Base-by-base conservation (phyloP, 2,797 vertebrate species). In the Sebastes jordani region DNA sequence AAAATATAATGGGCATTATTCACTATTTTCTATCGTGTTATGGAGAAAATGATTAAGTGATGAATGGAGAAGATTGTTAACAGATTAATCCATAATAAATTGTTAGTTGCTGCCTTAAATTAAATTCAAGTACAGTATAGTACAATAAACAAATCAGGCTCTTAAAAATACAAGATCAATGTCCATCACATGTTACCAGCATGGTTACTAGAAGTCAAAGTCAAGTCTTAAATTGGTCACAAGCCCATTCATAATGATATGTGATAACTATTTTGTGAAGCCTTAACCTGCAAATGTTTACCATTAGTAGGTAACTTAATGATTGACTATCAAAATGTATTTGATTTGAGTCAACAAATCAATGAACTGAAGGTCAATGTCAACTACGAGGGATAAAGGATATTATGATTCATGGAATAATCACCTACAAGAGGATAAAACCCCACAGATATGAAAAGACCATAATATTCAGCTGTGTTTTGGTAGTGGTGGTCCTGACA, bases 401-500 rank as follows among this genome's bases (percentile, higher is more conserved):
- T 22, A 52, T 49, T 6, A 5, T 10, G 7, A 13, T 63, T 9
- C 2, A n/a, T 5, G 14, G 7, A 16, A 10, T 7, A 20, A 74
- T 5, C 23, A 30, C 22, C 14, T 6, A 52, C 8, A 42, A 7
- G 22, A 70, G 38, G 22, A 71, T 22, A 0, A 11, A 54, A n/a
- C 7, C 5, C 7, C 46, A 65, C 14, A 14, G 1, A 29, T 6
- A 20, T 7, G 0, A 2, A 11, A 34, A 5, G 9, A 22, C 6
- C 2, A 1, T 18, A 18, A 42, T 16, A 7, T 6, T 5, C 14
- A 18, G 6, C 20, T 22, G 1, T 42, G 71, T 54, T 38, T 25
- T 74, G 22, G n/a, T 60, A 11, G 22, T 73, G 85, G 82, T 42
- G 84, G 74, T 87, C 76, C 74, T 89, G 86, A 52, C 49, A 52